Conservation (phyloP, 2,888 invertebrate genomes). For the Athripsodes cinereus region DNA sequence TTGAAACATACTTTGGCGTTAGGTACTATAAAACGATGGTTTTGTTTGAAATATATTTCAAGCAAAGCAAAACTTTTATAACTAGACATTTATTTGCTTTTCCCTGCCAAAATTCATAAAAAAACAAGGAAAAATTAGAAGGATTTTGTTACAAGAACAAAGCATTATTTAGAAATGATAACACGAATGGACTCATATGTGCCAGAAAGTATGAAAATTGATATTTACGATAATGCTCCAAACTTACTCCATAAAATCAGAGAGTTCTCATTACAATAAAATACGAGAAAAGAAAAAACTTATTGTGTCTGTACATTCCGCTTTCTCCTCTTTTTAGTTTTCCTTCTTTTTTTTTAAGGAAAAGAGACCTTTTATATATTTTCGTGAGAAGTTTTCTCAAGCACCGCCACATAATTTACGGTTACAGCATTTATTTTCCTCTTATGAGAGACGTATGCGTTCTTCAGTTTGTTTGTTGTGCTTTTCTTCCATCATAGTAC, state of each 20-base stretch:
- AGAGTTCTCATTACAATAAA: constrained; percentile 1
- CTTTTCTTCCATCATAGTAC: too few species aligned
- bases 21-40: too few species aligned
- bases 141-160: neutral
- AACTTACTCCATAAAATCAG: neutral
- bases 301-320: neutral
- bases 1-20: too few species aligned
- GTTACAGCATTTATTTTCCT: too few species aligned
- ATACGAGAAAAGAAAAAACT: neutral
- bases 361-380: neutral
- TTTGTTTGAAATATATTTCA: too few species aligned
- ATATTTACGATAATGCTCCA: constrained; percentile 1
- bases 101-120: too few species aligned
- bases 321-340: neutral
- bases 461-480: too few species aligned
- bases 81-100: too few species aligned
- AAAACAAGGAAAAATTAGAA: too few species aligned
- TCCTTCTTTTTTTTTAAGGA: neutral
- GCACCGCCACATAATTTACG: too few species aligned
- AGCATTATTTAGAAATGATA: neutral
- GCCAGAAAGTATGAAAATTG: neutral
- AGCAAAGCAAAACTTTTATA: too few species aligned
- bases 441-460: too few species aligned
- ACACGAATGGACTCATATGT: neutral
- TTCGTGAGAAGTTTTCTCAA: neutral